These are phyloP conservation scores for Bufo bufo DNA, from an alignment of 2,113 vertebrate genomes.

Conservation along the genomic window DNA sequence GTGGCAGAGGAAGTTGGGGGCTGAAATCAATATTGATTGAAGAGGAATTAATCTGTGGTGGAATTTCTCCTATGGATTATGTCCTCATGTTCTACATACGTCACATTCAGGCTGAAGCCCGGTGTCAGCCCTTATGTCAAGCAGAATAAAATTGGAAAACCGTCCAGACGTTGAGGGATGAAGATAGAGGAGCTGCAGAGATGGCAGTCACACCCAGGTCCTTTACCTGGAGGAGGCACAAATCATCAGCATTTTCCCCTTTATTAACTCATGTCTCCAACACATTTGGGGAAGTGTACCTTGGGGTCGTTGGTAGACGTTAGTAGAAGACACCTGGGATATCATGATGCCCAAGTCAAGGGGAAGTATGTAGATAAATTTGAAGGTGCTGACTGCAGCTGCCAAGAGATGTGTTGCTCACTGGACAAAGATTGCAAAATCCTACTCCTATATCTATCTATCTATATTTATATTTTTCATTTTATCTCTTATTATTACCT, in stretches of 20 bases:
- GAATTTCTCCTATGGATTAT: constrained; percentile 23
- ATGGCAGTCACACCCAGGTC: not conserved
- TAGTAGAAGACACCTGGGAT: too few relatives aligned
- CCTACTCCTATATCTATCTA: not conserved
- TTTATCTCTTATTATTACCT: not conserved
- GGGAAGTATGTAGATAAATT: not conserved
- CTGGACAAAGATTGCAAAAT: too few relatives aligned
- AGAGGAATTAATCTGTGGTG: not conserved
- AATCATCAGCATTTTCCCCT: too few relatives aligned
- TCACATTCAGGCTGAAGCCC: not conserved
- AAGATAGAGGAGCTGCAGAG: not conserved
- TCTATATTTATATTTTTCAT: not conserved
- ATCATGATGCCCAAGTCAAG: too few relatives aligned
- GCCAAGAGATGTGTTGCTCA: not conserved
- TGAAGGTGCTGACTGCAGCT: not conserved
- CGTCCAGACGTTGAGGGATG: not conserved
- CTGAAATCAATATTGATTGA: constrained; percentile 4
- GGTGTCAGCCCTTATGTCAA: not conserved
- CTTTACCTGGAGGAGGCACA: not conserved
- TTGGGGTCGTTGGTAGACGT: too few relatives aligned
- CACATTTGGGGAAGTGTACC: too few relatives aligned
- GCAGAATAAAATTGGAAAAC: not conserved
- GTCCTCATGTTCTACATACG: not conserved
- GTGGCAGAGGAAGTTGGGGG: not conserved
- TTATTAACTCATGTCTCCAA: too few relatives aligned